Percentiles rank a stretch among this genome's conserved stretches.
Evolutionary conservation across 1,140 invertebrate genomes (phyloP).

Genomic region (Eulimnadia texana): DNA sequence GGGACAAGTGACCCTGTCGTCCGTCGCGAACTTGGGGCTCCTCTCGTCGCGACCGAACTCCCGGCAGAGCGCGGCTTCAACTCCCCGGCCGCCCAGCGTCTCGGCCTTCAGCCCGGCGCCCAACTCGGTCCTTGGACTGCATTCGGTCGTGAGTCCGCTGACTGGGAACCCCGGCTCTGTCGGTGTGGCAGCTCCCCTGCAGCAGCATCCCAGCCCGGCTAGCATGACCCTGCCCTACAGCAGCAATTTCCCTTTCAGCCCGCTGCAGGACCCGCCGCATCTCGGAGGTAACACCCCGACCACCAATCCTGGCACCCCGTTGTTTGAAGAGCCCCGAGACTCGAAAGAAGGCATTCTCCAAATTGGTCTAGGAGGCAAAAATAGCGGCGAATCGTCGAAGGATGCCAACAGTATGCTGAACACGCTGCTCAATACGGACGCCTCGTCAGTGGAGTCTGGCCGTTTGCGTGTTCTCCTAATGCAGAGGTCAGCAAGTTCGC

Average conservation of each 20-base stretch:
- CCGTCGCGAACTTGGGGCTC: background rate
- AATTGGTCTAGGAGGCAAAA: slow-evolving; percentile 9
- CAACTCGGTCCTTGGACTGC: slow-evolving; percentile 18
- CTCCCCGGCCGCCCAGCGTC: slow-evolving; percentile 35
- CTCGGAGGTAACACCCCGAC: background rate
- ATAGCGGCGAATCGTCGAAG: background rate
- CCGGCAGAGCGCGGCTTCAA: slow-evolving; percentile 36
- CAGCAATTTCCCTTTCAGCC: slow-evolving; percentile 42
- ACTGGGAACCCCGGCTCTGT: background rate
- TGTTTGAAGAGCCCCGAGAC: slow-evolving; percentile 22
- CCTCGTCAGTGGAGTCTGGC: background rate
- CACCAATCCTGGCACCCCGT: background rate
- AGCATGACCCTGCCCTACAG: slow-evolving; percentile 31
- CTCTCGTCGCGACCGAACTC: slow-evolving; percentile 37
- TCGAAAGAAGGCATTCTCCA: slow-evolving; percentile 19
- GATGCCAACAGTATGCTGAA: slow-evolving; percentile 21
- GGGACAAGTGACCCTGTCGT: background rate
- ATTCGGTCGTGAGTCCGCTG: background rate
- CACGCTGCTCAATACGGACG: slow-evolving; percentile 22
- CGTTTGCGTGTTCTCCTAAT: slow-evolving; percentile 10
- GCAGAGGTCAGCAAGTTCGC: slow-evolving; percentile 4
- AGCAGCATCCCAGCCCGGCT: slow-evolving; percentile 27
- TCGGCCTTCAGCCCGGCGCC: slow-evolving; percentile 33
- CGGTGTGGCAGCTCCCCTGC: background rate
- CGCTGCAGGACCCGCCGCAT: slow-evolving; percentile 32